A percentile compares a stretch with the other conserved stretches of the same genome.
phyloP scores from a whole-genome alignment of 2,888 invertebrate species.

The Drosophila putrida region DNA sequence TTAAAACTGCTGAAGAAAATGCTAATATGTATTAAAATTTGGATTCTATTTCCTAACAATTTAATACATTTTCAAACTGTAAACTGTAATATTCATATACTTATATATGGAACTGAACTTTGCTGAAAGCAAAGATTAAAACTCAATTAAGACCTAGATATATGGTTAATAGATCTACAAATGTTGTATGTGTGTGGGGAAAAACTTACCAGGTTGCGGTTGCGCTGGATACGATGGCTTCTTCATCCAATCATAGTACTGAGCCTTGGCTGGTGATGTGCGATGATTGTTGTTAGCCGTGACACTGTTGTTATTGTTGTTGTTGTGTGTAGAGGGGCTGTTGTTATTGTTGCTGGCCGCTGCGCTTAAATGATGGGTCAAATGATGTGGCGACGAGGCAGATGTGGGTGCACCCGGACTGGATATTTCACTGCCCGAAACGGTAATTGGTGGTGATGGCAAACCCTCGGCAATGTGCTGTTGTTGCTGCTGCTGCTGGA shows the following conservation, averaged over 20 bases:
- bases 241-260: constrained; percentile 95
- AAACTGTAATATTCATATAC: no score
- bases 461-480: constrained; percentile 83
- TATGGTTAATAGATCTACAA: background rate
- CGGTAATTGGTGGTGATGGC: constrained; percentile 87
- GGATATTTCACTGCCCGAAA: constrained; percentile 87
- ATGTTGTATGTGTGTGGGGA: background rate
- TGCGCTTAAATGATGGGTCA: constrained; percentile 85
- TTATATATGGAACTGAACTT: no score
- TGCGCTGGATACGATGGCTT: constrained; percentile 94
- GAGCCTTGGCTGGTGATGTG: constrained; percentile 90
- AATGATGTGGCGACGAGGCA: constrained; percentile 83
- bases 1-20: no score
- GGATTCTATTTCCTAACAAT: no score
- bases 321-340: constrained; percentile 68
- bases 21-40: no score
- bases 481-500: constrained; percentile 53
- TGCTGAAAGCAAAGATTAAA: background rate
- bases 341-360: constrained; percentile 85
- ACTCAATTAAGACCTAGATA: background rate
- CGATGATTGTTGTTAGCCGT: constrained; percentile 82
- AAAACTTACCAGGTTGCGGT: constrained; percentile 91
- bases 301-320: constrained; percentile 62
- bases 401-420: constrained; percentile 86
- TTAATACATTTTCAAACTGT: no score